These are phyloP conservation scores for Salminus brasiliensis DNA, from an alignment of 2,113 vertebrate genomes.

Conservation along the genomic window DNA sequence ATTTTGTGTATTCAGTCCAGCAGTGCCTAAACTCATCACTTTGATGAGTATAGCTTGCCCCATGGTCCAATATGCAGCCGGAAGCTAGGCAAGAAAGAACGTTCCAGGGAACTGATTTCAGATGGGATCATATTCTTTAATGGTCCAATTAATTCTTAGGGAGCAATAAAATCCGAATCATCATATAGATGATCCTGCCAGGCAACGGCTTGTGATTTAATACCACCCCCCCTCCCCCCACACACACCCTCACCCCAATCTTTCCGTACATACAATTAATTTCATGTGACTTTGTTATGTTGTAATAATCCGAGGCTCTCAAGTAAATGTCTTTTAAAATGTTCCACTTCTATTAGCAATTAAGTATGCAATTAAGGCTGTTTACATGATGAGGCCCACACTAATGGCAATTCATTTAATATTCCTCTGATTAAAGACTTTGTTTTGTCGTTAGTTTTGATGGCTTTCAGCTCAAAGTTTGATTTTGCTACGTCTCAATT, in stretches of 20 bases:
- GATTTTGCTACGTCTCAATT: conserved; percentile 40
- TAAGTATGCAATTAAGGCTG: conserved; percentile 69
- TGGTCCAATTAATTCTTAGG: conserved; percentile 61
- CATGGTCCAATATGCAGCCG: conserved; percentile 3
- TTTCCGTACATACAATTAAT: conserved; percentile 60
- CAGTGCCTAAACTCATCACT: conserved; percentile 7
- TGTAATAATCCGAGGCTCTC: conserved; percentile 65
- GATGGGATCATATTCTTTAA: conserved; percentile 49
- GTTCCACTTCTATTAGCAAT: conserved; percentile 67
- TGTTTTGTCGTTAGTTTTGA: conserved; percentile 43
- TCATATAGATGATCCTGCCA: conserved; percentile 64
- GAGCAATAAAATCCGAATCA: conserved; percentile 64
- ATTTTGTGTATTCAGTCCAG: conserved; percentile 18
- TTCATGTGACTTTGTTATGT: conserved; percentile 66
- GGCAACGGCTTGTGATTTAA: conserved; percentile 34
- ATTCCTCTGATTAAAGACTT: conserved; percentile 53
- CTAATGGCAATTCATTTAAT: conserved; percentile 62
- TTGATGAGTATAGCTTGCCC: conserved; percentile 1
- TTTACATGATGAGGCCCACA: conserved; percentile 65
- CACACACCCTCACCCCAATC: neutral
- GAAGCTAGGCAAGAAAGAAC: conserved; percentile 20
- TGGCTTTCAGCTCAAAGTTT: conserved; percentile 26
- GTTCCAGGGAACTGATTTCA: conserved; percentile 22
- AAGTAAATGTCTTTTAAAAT: conserved; percentile 66
- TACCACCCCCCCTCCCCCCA: no score